Percentiles rank a stretch among this genome's conserved stretches.
These are phyloP conservation scores for Acrobeloides nanus DNA, from an alignment of 2,888 invertebrate species.

Conservation along the genomic window DNA sequence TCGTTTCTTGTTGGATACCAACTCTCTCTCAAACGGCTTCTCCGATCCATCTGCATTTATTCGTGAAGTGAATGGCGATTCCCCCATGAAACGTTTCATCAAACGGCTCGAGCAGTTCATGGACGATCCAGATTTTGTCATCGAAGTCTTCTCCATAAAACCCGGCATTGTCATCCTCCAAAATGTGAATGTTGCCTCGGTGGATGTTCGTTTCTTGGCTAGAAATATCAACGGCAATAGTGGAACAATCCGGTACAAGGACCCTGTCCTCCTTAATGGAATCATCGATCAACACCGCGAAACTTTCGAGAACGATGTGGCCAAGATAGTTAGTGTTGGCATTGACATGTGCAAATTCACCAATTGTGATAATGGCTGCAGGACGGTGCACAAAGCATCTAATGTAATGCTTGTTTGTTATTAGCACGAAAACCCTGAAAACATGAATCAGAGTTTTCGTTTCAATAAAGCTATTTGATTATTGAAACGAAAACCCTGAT, in stretches of 20 bases:
- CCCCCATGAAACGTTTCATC: constrained; percentile 7
- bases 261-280: too few relatives aligned
- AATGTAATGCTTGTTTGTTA: constrained; percentile 23
- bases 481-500: not conserved
- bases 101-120: constrained; percentile 17
- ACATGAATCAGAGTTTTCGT: too few relatives aligned
- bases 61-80: constrained; percentile 1
- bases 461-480: not conserved
- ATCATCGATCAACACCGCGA: constrained; percentile 84
- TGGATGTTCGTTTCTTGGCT: constrained; percentile 45
- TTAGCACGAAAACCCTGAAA: too few relatives aligned
- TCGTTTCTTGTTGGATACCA: constrained; percentile 35
- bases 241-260: too few relatives aligned
- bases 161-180: too few relatives aligned
- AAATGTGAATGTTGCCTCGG: constrained; percentile 30
- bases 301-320: constrained; percentile 61
- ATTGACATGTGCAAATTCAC: constrained; percentile 63
- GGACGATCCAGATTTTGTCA: too few relatives aligned
- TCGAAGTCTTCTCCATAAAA: constrained; percentile 93
- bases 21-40: constrained; percentile 28
- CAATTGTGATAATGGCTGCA: constrained; percentile 50
- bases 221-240: constrained; percentile 1
- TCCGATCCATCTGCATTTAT: constrained; percentile 20
- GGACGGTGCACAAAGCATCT: constrained; percentile 41
- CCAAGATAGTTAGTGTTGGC: constrained; percentile 64